These are phyloP conservation scores for Gobio occitaniae DNA, from an alignment of 2,797 vertebrate species.

Conservation along the genomic window DNA sequence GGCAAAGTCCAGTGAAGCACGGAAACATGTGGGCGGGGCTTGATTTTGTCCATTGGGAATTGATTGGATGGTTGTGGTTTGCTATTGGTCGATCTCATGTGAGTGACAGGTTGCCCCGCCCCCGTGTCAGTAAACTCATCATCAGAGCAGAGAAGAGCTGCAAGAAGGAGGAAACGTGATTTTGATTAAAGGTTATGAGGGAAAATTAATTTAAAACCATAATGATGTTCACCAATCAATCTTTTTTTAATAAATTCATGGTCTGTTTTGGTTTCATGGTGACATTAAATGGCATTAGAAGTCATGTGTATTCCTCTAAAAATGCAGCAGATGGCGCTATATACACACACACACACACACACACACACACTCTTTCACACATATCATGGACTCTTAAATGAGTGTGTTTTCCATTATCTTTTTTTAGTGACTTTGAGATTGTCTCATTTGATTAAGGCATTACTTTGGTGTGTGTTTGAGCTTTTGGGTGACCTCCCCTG, in stretches of 20 bases:
- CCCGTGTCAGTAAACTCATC: background rate
- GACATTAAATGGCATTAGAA: background rate
- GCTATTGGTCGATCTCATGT: background rate
- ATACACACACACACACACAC: background rate
- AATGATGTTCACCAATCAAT: background rate
- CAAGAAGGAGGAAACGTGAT: background rate
- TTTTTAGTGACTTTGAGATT: background rate
- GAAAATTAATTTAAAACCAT: background rate
- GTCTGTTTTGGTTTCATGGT: background rate
- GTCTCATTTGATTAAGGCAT: background rate
- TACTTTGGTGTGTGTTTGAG: background rate
- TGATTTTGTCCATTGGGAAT: background rate
- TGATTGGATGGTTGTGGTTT: background rate
- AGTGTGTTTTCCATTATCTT: background rate
- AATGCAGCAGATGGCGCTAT: slow-evolving; percentile 25
- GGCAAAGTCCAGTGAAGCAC: background rate
- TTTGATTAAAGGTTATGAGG: background rate
- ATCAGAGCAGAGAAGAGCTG: background rate
- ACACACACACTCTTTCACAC: background rate
- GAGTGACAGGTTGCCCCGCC: background rate
- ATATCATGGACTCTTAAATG: background rate
- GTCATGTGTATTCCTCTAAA: background rate
- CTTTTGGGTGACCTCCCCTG: background rate
- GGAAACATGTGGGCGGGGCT: too few relatives aligned
- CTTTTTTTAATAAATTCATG: background rate